Evolutionary conservation across 1,140 invertebrate genomes (phyloP).

Genomic region (Hypsibius dujardini): DNA sequence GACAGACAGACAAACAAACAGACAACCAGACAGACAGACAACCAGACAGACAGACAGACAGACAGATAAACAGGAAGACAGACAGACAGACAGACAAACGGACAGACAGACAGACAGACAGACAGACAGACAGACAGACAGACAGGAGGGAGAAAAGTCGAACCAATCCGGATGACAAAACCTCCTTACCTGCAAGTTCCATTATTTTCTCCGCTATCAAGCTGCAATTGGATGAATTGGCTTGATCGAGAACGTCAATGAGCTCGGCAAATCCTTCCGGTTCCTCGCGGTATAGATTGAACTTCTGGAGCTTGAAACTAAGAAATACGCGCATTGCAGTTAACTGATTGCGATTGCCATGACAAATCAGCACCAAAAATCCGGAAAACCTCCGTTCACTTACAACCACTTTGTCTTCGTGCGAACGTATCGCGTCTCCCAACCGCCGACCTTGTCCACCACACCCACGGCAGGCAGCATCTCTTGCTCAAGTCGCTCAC

Average conservation of each 20-base stretch:
- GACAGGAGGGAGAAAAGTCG: no score
- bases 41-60: no score
- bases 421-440: constrained; percentile 11
- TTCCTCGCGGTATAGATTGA: constrained; percentile 94
- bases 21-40: no score
- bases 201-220: constrained; percentile 28
- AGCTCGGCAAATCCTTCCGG: constrained; percentile 97
- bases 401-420: constrained; percentile 17
- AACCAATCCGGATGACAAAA: no score
- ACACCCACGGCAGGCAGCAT: not conserved
- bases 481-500: constrained; percentile 11
- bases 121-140: no score
- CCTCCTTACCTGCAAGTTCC: constrained; percentile 43
- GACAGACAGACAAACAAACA: no score
- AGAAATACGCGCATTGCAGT: constrained; percentile 27
- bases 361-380: no score
- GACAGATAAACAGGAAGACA: no score
- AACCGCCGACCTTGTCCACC: not conserved
- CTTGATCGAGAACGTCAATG: constrained; percentile 82
- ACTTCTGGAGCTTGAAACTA: constrained; percentile 98
- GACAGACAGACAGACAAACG: no score
- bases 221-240: constrained; percentile 27
- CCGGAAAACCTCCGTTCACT: not conserved
- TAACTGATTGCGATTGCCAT: not conserved
- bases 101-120: no score